Evolutionary conservation across 2,113 vertebrate genomes (phyloP).

Genomic region (Kobus ellipsiprymnus): DNA sequence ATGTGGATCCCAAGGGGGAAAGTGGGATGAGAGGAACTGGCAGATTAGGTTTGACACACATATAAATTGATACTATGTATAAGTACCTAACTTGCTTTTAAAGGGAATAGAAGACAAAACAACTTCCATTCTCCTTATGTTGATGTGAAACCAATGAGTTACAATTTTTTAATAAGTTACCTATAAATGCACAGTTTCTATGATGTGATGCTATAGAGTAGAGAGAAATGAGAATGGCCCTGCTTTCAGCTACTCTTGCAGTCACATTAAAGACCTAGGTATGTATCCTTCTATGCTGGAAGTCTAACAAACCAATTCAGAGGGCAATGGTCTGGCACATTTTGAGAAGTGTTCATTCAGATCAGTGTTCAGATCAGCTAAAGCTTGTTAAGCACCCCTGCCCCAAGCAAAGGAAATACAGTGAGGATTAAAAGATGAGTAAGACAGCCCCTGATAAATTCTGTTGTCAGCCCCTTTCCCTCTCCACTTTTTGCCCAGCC

Average conservation of each 20-base stretch:
- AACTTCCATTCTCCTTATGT: not conserved
- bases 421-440: not conserved
- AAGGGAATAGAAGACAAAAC: not conserved
- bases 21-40: not conserved
- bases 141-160: not conserved
- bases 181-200: not conserved
- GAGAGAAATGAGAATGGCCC: not conserved
- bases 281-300: rapidly evolving
- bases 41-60: not conserved
- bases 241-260: not conserved
- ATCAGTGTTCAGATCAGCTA: not conserved
- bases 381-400: not conserved
- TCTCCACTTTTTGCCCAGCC: not conserved
- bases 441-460: not conserved
- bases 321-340: not conserved
- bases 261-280: not conserved
- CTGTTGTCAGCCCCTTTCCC: not conserved
- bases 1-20: not conserved
- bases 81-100: not conserved
- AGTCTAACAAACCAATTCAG: not conserved
- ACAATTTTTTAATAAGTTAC: not conserved
- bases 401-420: not conserved
- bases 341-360: not conserved
- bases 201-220: not conserved
- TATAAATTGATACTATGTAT: not conserved